Conservation (phyloP, 2,113 vertebrate genomes). For the Onychorhynchus coronatus region DNA sequence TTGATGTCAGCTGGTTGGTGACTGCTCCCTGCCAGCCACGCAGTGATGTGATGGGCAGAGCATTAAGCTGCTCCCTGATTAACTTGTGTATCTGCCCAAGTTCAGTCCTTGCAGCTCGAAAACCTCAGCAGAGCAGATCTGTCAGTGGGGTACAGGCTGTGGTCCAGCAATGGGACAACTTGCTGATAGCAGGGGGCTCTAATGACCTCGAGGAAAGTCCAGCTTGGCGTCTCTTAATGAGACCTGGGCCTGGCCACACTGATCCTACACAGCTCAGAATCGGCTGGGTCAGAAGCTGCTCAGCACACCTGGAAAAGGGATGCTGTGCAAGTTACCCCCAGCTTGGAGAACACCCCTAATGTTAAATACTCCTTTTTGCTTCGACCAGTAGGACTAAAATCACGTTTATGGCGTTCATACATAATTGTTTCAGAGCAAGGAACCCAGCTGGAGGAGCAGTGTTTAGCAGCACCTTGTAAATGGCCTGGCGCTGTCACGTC, state of each 20-base stretch:
- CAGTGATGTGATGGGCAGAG: background rate
- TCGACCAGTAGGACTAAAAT: background rate
- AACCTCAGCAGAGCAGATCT: background rate
- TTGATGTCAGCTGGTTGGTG: background rate
- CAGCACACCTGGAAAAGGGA: background rate
- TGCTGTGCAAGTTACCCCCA: background rate
- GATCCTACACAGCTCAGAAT: background rate
- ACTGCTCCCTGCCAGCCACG: background rate
- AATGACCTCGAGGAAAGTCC: background rate
- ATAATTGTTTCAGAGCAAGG: background rate
- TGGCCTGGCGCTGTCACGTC: background rate
- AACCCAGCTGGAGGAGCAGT: background rate
- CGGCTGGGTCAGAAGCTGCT: background rate
- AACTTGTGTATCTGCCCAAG: fast-evolving
- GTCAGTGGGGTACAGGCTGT: background rate
- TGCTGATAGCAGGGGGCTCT: background rate
- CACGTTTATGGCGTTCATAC: background rate
- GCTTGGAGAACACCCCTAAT: background rate
- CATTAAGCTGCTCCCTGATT: background rate
- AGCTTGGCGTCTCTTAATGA: background rate
- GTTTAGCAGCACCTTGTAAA: background rate
- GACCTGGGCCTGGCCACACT: background rate
- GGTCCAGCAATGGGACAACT: background rate
- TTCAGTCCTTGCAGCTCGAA: background rate
- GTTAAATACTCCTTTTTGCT: background rate